Evolutionary conservation across 1,140 invertebrate species (phyloP).

Genomic region (Cherax destructor): DNA sequence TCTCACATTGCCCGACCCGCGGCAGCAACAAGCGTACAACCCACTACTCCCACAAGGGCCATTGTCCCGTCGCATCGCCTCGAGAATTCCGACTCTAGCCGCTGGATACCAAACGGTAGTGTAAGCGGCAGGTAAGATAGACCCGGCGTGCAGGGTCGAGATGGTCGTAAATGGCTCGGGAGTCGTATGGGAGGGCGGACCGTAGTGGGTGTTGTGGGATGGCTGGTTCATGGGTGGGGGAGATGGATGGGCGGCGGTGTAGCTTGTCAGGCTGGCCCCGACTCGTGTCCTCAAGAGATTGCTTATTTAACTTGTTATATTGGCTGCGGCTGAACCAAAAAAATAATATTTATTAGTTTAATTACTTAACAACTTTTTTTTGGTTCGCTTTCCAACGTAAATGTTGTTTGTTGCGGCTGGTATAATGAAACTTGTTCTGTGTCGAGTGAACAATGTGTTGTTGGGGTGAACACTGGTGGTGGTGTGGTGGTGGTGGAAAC

Average conservation of each 20-base stretch:
- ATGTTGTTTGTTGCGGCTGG: constrained; percentile 22
- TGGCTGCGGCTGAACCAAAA: constrained; percentile 36
- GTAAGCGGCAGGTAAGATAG: background rate
- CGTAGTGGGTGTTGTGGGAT: background rate
- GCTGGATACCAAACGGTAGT: background rate
- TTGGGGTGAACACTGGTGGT: too few species aligned
- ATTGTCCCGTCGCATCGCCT: background rate
- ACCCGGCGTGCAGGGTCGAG: background rate
- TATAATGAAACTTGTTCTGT: constrained; percentile 12
- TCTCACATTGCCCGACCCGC: background rate
- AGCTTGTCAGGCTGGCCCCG: constrained; percentile 24
- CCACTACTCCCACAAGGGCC: background rate
- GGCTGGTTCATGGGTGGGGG: background rate
- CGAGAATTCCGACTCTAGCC: background rate
- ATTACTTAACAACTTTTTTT: constrained; percentile 53
- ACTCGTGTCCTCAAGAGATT: constrained; percentile 40
- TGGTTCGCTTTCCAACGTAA: background rate
- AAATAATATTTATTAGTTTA: constrained; percentile 55
- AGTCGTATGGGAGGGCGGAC: constrained; percentile 14
- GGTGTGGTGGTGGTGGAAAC: too few species aligned
- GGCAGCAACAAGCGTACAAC: background rate
- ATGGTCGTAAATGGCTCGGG: background rate
- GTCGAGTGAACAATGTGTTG: too few species aligned
- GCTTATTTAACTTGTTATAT: constrained; percentile 64
- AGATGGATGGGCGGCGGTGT: constrained; percentile 46